phyloP scores from a whole-genome alignment of 2,113 vertebrate genomes.

The Marmota flaviventris region DNA sequence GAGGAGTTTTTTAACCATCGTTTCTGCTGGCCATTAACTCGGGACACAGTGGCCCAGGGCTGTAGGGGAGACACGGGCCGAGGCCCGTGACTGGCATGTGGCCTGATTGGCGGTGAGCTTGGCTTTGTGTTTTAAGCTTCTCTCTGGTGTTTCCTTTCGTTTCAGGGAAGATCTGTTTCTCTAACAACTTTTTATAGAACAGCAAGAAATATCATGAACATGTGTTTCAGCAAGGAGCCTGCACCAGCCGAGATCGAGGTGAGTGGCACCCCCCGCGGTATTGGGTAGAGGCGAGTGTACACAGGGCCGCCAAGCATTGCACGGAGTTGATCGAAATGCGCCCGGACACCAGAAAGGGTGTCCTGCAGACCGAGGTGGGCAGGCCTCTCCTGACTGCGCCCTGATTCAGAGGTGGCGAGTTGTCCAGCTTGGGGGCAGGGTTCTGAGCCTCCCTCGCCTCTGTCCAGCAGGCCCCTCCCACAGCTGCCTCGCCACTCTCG shows the following conservation, averaged over 20 bases:
- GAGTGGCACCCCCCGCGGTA: slow-evolving; percentile 49
- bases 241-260: slow-evolving; percentile 98
- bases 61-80: rapidly evolving
- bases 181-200: slow-evolving; percentile 99
- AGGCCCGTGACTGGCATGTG: background rate
- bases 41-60: rapidly evolving
- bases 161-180: slow-evolving; percentile 98
- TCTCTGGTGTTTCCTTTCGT: slow-evolving; percentile 71
- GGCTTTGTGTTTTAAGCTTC: background rate
- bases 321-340: rapidly evolving
- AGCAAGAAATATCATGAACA: slow-evolving; percentile 98
- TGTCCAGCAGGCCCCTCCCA: background rate
- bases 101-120: rapidly evolving
- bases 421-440: rapidly evolving
- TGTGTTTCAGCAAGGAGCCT: slow-evolving; percentile 99
- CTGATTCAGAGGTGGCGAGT: rapidly evolving
- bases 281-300: rapidly evolving
- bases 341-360: rapidly evolving
- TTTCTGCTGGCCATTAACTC: background rate
- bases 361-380: rapidly evolving
- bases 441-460: background rate
- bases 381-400: rapidly evolving
- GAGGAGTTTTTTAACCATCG: rapidly evolving
- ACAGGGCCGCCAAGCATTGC: rapidly evolving
- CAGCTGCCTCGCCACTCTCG: background rate